Conservation (phyloP, 2,113 vertebrate genomes). For the Pachycephala philippinensis region DNA sequence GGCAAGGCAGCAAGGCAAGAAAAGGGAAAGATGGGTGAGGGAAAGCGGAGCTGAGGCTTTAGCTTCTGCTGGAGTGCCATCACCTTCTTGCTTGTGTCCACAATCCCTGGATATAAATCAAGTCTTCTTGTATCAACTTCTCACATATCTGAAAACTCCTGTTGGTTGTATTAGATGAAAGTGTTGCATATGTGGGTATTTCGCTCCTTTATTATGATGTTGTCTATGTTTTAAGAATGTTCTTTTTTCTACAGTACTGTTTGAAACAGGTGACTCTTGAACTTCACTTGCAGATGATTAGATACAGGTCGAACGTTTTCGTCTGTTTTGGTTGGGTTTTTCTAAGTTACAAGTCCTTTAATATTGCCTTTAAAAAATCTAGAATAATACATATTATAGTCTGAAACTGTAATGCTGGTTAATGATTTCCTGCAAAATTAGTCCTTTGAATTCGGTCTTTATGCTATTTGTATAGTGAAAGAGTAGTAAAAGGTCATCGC, state of each 20-base stretch:
- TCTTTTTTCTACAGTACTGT: background rate
- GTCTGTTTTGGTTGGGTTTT: background rate
- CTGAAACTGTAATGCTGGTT: background rate
- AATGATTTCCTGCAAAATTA: background rate
- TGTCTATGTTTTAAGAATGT: background rate
- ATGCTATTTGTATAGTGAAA: background rate
- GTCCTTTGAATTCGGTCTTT: background rate
- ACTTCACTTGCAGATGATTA: background rate
- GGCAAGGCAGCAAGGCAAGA: background rate
- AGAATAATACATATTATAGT: background rate
- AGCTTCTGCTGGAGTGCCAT: background rate
- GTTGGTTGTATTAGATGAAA: background rate
- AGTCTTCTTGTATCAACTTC: background rate
- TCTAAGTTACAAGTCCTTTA: background rate
- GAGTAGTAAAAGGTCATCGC: background rate
- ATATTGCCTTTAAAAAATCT: background rate
- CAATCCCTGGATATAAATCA: background rate
- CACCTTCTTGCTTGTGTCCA: background rate
- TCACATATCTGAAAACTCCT: background rate
- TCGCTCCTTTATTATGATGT: background rate
- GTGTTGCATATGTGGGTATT: fast-evolving
- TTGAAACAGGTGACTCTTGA: background rate
- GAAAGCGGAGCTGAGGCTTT: background rate
- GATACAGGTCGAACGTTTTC: background rate
- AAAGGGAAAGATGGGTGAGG: background rate